Evolutionary conservation across 2,888 invertebrate species (phyloP).

Genomic region (Geotrupes spiniger): DNA sequence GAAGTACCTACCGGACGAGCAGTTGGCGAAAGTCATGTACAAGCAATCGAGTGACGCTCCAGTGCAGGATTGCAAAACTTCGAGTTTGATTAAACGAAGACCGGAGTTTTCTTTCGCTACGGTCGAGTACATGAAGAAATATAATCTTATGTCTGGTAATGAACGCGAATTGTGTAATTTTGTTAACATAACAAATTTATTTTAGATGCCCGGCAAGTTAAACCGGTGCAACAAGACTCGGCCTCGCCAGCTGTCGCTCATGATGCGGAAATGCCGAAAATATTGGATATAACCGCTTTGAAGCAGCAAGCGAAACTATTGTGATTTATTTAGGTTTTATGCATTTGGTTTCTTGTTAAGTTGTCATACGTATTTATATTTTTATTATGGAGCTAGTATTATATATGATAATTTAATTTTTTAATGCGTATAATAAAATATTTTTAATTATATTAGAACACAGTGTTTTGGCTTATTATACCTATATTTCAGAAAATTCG

Average conservation of each 20-base stretch:
- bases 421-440: too few species aligned
- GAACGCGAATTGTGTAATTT: background rate
- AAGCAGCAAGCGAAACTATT: constrained; percentile 68
- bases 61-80: constrained; percentile 15
- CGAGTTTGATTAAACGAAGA: constrained; percentile 38
- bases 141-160: constrained; percentile 50
- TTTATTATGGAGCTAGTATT: too few species aligned
- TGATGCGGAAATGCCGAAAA: constrained; percentile 50
- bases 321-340: constrained; percentile 31
- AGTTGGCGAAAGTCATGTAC: constrained; percentile 42
- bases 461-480: too few species aligned
- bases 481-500: too few species aligned
- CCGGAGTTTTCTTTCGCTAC: constrained; percentile 71
- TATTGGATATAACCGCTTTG: constrained; percentile 68
- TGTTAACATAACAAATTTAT: background rate
- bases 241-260: background rate
- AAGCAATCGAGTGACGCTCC: constrained; percentile 17
- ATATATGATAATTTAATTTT: too few species aligned
- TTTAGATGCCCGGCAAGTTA: constrained; percentile 6
- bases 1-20: constrained; percentile 56
- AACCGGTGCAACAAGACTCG: background rate
- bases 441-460: too few species aligned
- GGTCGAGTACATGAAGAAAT: constrained; percentile 67
- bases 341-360: constrained; percentile 7
- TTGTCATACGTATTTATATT: background rate